Evolutionary conservation across 2,888 invertebrate genomes (phyloP).

Genomic region (Drosophila conformis): DNA sequence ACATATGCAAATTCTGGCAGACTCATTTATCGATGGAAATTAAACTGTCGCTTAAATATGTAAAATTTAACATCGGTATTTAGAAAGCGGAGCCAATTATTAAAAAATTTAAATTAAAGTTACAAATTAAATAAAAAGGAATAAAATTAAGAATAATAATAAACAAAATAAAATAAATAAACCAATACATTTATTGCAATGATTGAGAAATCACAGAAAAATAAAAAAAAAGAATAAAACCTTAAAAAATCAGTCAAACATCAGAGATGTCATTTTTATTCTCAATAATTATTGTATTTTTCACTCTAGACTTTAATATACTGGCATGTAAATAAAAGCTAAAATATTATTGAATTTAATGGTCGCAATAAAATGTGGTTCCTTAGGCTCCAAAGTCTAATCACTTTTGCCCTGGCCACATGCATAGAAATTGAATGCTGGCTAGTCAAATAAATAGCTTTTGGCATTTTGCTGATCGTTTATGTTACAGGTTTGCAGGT

Average conservation of each 20-base stretch:
- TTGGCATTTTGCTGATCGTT: slow-evolving; percentile 19
- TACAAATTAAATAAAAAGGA: too few species aligned
- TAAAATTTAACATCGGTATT: neutral
- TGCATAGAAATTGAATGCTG: slow-evolving; percentile 12
- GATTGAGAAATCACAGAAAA: neutral
- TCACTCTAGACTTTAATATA: neutral
- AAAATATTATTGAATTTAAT: neutral
- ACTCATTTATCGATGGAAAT: neutral
- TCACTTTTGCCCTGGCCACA: slow-evolving; percentile 16
- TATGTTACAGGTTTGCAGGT: slow-evolving; percentile 9
- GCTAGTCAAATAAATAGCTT: slow-evolving; percentile 45
- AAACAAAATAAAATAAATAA: neutral
- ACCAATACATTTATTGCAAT: neutral
- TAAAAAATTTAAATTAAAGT: too few species aligned
- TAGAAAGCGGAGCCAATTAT: neutral
- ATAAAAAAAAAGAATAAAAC: neutral
- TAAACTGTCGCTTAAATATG: neutral
- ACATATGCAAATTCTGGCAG: neutral
- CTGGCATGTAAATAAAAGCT: neutral
- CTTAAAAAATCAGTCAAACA: neutral
- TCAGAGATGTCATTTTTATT: neutral
- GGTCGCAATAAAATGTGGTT: neutral
- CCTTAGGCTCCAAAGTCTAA: neutral
- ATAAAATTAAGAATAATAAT: too few species aligned
- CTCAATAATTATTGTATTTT: neutral